phyloP scores from a whole-genome alignment of 2,113 vertebrate genomes.

The Fulmarus glacialis region DNA sequence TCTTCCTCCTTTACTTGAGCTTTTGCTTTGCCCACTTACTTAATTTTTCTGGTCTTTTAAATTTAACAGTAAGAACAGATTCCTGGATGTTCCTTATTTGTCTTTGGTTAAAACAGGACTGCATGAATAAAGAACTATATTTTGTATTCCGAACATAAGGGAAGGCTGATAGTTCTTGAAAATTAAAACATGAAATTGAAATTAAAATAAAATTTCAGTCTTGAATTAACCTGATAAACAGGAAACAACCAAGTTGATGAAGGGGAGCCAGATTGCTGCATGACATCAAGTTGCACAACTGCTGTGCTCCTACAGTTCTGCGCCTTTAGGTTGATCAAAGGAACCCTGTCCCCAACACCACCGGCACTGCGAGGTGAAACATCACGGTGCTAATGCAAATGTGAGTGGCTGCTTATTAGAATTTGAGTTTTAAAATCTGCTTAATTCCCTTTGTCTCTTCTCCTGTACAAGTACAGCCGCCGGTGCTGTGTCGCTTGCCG shows the following conservation, averaged over 20 bases:
- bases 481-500: not conserved
- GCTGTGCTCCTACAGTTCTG: not conserved
- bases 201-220: not conserved
- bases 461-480: not conserved
- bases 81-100: not conserved
- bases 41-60: not conserved
- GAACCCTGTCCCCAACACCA: rapidly evolving
- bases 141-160: not conserved
- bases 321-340: too few relatives aligned
- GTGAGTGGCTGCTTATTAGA: not conserved
- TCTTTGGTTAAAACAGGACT: not conserved
- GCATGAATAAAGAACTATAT: not conserved
- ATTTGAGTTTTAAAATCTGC: not conserved
- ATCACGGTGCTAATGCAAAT: rapidly evolving
- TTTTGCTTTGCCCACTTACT: not conserved
- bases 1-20: not conserved
- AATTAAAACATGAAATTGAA: not conserved
- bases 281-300: not conserved
- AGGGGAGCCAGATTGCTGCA: not conserved
- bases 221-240: not conserved
- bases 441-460: not conserved
- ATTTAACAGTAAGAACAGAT: not conserved
- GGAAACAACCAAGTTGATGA: not conserved
- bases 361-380: not conserved
- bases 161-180: not conserved